Percentiles rank a stretch among this genome's conserved stretches.
phyloP scores from a whole-genome alignment of 2,888 invertebrate genomes.

The Harmothoe impar region DNA sequence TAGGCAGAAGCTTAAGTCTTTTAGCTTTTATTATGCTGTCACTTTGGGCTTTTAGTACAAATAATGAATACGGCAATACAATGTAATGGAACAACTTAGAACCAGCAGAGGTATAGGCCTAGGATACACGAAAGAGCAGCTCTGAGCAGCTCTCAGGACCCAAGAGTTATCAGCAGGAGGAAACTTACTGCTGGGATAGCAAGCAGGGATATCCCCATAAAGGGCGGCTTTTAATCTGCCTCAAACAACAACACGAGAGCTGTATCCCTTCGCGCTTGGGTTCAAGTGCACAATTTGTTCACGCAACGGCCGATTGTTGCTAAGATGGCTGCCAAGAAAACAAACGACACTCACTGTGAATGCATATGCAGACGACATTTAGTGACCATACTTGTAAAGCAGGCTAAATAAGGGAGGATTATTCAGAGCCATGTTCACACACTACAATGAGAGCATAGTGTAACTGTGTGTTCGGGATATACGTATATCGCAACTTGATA shows the following conservation, averaged over 20 bases:
- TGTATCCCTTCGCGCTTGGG: not conserved
- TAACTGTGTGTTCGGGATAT: too few species aligned
- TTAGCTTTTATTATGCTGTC: too few species aligned
- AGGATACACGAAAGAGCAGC: not conserved
- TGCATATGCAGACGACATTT: not conserved
- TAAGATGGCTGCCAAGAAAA: not conserved
- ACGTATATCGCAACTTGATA: too few species aligned
- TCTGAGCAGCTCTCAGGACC: not conserved
- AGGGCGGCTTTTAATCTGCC: constrained; percentile 3
- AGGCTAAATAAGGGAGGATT: not conserved
- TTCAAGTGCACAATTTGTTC: constrained; percentile 25
- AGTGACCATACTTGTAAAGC: not conserved
- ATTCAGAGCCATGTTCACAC: not conserved
- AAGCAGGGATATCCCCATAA: not conserved
- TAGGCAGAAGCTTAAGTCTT: too few species aligned
- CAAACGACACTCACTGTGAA: not conserved
- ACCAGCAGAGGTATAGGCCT: too few species aligned
- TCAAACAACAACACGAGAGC: not conserved
- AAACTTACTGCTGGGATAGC: not conserved
- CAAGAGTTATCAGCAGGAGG: not conserved
- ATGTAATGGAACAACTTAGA: too few species aligned
- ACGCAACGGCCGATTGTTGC: not conserved
- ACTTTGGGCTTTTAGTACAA: too few species aligned
- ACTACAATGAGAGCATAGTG: too few species aligned
- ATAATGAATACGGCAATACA: too few species aligned